Evolutionary conservation across 2,888 invertebrate species (phyloP), one percentile per base, ranked within the genome.

Genomic region (Theristus sp.): DNA sequence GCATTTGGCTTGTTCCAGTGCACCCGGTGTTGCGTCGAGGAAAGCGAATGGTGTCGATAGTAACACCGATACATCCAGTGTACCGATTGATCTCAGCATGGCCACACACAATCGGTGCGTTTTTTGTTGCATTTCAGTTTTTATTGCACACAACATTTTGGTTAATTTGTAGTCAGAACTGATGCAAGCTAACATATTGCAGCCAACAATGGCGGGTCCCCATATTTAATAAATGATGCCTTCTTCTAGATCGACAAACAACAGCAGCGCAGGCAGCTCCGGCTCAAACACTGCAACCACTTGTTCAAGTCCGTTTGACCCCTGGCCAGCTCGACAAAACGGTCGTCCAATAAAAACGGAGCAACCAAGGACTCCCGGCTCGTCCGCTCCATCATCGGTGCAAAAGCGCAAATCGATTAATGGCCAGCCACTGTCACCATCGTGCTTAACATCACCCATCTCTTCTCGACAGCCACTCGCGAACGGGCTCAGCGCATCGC

Each of bases 1-100:
- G 61, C 57, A 65, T 63, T 62, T 64, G 64, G 60, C 67, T 64
- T 62, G 66, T 64, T 26, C 65, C 62, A 38, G n/a, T n/a, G n/a
- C n/a, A n/a, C n/a, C n/a, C n/a, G n/a, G n/a, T n/a, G n/a, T n/a
- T n/a, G n/a, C n/a, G n/a, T n/a, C n/a, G n/a, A n/a, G n/a, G n/a
- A n/a, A n/a, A n/a, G n/a, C n/a, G n/a, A n/a, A 58, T 65, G 64
- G 57, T 66, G 60, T 46, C 67, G 63, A 63, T 58, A 22, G 22
- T 6, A 25, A 22, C 52, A 25, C 3, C 52, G n/a, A 52, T 25
- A 25, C 13, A 46, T 22, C 22, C 46, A 46, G 22, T 52, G 52
- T n/a, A 52, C 52, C 52, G n/a, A 52, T 52, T 6, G 52, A 52
- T 52, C 52, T 52, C 52, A 52, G 52, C 6, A 38, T 38, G 10